phyloP scores from a whole-genome alignment of 2,888 invertebrate species.

The Chymomyza fuscimana region DNA sequence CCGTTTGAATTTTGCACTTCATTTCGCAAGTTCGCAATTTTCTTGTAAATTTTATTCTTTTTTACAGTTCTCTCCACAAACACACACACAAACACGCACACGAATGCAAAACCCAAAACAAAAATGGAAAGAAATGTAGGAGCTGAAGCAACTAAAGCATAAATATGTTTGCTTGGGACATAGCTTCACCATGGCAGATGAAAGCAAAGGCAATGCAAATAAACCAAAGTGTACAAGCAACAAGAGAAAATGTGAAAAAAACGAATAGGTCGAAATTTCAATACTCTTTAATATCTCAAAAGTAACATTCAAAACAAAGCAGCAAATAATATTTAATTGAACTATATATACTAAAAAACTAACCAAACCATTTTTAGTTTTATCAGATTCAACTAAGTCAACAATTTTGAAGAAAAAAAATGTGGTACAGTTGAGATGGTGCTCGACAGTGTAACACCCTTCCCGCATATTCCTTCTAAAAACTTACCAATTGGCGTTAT shows the following conservation, averaged over 20 bases:
- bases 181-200: conserved; percentile 32
- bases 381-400: too few relatives aligned
- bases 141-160: conserved; percentile 30
- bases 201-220: conserved; percentile 63
- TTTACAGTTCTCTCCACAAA: background rate
- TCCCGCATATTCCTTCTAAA: too few relatives aligned
- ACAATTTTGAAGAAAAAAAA: too few relatives aligned
- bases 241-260: conserved; percentile 11
- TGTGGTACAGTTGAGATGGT: too few relatives aligned
- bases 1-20: conserved; percentile 77
- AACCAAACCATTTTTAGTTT: too few relatives aligned
- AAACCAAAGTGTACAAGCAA: conserved; percentile 32
- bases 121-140: background rate
- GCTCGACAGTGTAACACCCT: too few relatives aligned
- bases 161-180: conserved; percentile 40
- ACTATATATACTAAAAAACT: too few relatives aligned
- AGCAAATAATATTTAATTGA: too few relatives aligned
- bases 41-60: conserved; percentile 49
- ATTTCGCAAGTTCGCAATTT: conserved; percentile 76
- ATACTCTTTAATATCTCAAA: background rate
- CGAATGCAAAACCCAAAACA: conserved; percentile 1
- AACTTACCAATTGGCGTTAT: too few relatives aligned
- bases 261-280: background rate
- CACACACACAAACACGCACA: background rate
- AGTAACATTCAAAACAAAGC: too few relatives aligned